Base-by-base conservation (phyloP, 2,888 invertebrate genomes). In the Cheilosia impressa region DNA sequence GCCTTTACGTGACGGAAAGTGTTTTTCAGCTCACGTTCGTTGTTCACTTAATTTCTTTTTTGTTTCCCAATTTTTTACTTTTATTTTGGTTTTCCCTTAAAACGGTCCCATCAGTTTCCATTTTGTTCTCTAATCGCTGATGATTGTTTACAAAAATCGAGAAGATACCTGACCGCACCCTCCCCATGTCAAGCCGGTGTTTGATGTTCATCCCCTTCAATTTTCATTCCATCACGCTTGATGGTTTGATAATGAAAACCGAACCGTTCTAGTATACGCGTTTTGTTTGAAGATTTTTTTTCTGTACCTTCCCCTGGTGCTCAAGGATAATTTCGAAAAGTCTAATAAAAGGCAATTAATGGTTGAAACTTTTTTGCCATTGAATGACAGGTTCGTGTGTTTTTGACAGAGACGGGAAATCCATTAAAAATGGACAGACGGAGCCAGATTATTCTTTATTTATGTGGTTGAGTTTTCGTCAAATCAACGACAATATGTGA, bases 11-110 rank as follows among this genome's bases (percentile, higher is more conserved):
- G 84, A 84, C 69, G 79, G 65, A 79, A 79, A 50, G 65, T 55
- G 53, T 55, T 75, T 78, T 84, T 55, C 78, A 47, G 55, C 78
- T 83, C 83, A 83, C 83, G 83, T 83, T 73, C 63, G 55, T 19
- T 77, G 71, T 77, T 65, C 60, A 55, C 53, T 78, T 69, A 52
- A 58, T 73, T 62, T 79, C 73, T 58, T 27, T 58, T 45, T 22
- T 7, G 27, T 27, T 27, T 27, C 0, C 6, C 27, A 27, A 9
- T 5, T 9, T 45, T 68, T 62, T 75, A 53, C 62, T 65, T 57
- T 22, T 52, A 10, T 31, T 13, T 7, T 15, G 13, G n/a, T 27
- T 24, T 47, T 57, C 22, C 62, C 38, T 41, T 66, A 43, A 69
- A 76, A 71, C 52, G 19, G 58, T 66, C n/a, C 27, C 47, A 69